These are phyloP conservation scores for Peromyscus californicus DNA, from an alignment of 2,113 vertebrate genomes.

Conservation along the genomic window DNA sequence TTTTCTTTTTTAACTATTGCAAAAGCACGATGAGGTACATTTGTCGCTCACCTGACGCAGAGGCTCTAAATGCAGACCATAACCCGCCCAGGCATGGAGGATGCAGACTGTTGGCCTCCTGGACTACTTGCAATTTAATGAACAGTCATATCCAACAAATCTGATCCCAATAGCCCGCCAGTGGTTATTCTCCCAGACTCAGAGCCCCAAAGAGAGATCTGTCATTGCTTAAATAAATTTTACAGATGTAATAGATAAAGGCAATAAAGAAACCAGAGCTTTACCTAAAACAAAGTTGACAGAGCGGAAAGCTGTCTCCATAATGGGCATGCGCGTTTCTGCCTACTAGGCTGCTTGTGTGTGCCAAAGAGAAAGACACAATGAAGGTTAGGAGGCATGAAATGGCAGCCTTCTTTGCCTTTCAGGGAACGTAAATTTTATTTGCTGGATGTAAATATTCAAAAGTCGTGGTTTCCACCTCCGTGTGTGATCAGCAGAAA, in stretches of 20 bases:
- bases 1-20: conserved; percentile 67
- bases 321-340: neutral
- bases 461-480: conserved; percentile 81
- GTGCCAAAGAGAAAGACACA: conserved; percentile 79
- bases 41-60: conserved; percentile 84
- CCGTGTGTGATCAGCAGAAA: conserved; percentile 79
- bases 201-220: conserved; percentile 84
- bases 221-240: conserved; percentile 88
- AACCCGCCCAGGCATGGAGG: conserved; percentile 80
- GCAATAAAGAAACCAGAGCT: conserved; percentile 86
- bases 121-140: conserved; percentile 81
- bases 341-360: conserved; percentile 41
- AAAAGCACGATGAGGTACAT: conserved; percentile 81
- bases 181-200: conserved; percentile 75
- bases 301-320: conserved; percentile 86
- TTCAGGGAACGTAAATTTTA: conserved; percentile 86
- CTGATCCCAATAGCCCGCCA: conserved; percentile 78
- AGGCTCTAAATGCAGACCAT: conserved; percentile 84
- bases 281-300: conserved; percentile 85
- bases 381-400: conserved; percentile 86
- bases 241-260: conserved; percentile 86
- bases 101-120: conserved; percentile 72
- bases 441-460: conserved; percentile 84
- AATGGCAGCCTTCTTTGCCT: conserved; percentile 86
- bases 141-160: conserved; percentile 85